A percentile compares a stretch with the other conserved stretches of the same genome.
These are phyloP conservation scores for Panthera uncia DNA, from an alignment of 2,113 vertebrate genomes.

Conservation along the genomic window DNA sequence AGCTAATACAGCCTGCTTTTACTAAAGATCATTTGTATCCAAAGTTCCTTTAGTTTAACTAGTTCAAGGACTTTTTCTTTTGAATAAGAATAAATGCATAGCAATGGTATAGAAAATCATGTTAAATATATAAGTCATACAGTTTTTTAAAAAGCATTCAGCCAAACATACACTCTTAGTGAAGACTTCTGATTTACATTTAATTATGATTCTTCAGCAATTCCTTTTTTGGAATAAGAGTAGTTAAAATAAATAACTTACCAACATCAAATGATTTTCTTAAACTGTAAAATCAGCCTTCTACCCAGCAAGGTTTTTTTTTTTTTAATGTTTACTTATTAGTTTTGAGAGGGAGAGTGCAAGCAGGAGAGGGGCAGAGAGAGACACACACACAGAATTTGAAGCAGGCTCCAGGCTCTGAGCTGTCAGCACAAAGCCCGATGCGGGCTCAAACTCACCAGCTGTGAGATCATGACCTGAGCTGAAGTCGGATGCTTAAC, in stretches of 20 bases:
- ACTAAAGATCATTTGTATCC: neutral
- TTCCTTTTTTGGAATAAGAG: neutral
- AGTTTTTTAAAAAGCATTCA: neutral
- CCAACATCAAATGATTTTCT: neutral
- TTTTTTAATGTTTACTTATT: too few relatives aligned
- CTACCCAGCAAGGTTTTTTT: rapidly evolving
- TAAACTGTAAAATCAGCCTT: neutral
- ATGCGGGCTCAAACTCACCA: too few relatives aligned
- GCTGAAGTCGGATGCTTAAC: too few relatives aligned
- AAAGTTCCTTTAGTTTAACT: neutral
- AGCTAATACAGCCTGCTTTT: neutral
- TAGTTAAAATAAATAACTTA: neutral
- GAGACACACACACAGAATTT: too few relatives aligned
- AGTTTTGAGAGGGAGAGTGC: too few relatives aligned
- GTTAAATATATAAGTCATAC: neutral
- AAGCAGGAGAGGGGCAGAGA: too few relatives aligned
- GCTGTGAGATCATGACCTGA: too few relatives aligned
- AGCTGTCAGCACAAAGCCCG: too few relatives aligned
- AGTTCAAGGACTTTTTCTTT: constrained; percentile 9
- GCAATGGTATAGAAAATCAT: neutral
- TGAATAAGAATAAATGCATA: neutral
- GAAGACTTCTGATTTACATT: neutral
- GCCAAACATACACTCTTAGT: neutral
- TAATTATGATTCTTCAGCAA: neutral
- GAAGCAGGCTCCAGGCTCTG: too few relatives aligned